These are phyloP conservation scores for Stramonita haemastoma DNA, from an alignment of 2,888 invertebrate species.

Conservation along the genomic window DNA sequence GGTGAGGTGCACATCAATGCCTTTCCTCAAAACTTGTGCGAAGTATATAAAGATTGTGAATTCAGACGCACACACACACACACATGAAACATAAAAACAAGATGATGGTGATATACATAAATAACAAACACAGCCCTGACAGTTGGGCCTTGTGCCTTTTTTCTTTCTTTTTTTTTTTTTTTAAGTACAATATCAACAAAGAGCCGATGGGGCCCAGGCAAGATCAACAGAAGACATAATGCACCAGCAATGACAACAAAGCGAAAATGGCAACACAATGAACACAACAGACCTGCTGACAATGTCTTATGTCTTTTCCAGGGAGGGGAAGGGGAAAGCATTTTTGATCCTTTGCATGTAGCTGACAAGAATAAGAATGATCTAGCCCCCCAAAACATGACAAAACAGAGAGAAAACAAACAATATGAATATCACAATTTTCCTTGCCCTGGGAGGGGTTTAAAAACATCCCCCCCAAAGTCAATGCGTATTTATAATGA, in stretches of 20 bases:
- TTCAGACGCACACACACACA: no score
- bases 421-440: background rate
- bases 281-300: background rate
- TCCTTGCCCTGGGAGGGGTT: background rate
- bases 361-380: background rate
- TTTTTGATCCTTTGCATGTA: conserved; percentile 13
- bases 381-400: background rate
- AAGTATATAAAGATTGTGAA: no score
- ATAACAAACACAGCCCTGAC: background rate
- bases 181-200: conserved; percentile 16
- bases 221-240: background rate
- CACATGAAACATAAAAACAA: no score
- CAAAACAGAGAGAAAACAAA: background rate
- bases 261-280: background rate
- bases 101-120: no score
- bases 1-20: no score
- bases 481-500: background rate
- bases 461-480: background rate
- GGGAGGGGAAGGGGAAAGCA: background rate
- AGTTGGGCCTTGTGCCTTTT: background rate
- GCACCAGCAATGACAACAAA: background rate
- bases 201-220: background rate
- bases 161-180: conserved; percentile 20
- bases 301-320: background rate
- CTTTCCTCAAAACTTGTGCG: no score